These are phyloP conservation scores for Drosophila austrosaltans DNA, from an alignment of 2,888 invertebrate genomes.

Conservation along the genomic window DNA sequence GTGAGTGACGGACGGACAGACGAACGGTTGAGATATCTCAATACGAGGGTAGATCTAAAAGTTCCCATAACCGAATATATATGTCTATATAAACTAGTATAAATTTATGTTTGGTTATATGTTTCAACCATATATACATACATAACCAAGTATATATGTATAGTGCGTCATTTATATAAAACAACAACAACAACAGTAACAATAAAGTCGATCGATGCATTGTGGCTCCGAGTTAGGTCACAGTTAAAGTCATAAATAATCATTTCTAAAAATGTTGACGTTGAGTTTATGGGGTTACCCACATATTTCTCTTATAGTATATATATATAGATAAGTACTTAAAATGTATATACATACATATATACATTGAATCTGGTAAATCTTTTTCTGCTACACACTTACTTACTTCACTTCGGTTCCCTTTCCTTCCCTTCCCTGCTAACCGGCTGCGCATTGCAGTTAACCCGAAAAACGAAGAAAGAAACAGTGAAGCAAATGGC, in stretches of 20 bases:
- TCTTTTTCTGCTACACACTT: background rate
- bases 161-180: background rate
- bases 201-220: background rate
- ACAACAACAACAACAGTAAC: background rate
- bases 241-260: background rate
- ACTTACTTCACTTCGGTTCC: too few relatives aligned
- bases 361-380: background rate
- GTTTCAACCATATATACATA: too few relatives aligned
- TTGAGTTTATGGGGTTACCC: background rate
- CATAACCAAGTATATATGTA: too few relatives aligned
- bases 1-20: conserved; percentile 19
- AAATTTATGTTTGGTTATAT: too few relatives aligned
- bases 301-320: background rate
- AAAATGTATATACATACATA: background rate
- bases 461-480: conserved; percentile 62
- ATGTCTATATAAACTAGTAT: too few relatives aligned
- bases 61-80: background rate
- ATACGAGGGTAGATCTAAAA: background rate
- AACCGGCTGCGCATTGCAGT: conserved; percentile 74
- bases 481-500: conserved; percentile 69
- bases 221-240: background rate
- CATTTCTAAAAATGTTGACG: background rate
- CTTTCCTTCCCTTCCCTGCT: conserved; percentile 17
- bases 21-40: background rate
- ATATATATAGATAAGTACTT: too few relatives aligned